These are phyloP conservation scores for Gymnopithys bicolor DNA, from an alignment of 2,797 vertebrate genomes.

Conservation along the genomic window DNA sequence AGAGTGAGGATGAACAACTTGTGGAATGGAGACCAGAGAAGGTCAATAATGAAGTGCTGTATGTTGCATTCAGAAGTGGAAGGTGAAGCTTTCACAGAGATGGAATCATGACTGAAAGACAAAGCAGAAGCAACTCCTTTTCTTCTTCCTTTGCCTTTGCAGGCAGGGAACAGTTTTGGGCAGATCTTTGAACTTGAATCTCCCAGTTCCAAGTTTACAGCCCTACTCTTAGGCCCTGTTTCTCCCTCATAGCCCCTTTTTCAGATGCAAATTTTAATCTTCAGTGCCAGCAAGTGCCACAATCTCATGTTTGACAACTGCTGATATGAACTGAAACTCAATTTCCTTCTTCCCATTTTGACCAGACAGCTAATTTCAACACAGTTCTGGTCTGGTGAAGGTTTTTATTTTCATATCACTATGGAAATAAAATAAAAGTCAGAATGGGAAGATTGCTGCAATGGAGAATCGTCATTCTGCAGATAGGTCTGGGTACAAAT, in stretches of 20 bases:
- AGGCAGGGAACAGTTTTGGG: neutral
- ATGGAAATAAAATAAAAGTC: neutral
- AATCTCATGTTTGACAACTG: neutral
- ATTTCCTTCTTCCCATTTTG: neutral
- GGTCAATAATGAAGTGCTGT: neutral
- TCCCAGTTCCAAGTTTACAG: neutral
- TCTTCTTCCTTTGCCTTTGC: neutral
- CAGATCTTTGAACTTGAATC: neutral
- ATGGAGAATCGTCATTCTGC: neutral
- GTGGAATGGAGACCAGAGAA: neutral
- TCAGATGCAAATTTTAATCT: neutral
- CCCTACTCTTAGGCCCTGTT: neutral
- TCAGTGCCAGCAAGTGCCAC: neutral
- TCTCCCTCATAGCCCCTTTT: neutral
- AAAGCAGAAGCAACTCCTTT: neutral
- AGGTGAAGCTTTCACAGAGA: neutral
- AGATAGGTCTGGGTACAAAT: neutral
- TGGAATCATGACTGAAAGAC: neutral
- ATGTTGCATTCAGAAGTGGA: neutral
- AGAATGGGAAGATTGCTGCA: neutral
- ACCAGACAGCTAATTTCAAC: constrained; percentile 24
- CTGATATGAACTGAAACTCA: neutral
- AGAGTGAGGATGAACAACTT: neutral
- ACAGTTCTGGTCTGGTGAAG: neutral
- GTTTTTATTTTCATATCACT: neutral